Conservation (phyloP, 2,797 vertebrate genomes). For the Paedocypris micromegethes region DNA sequence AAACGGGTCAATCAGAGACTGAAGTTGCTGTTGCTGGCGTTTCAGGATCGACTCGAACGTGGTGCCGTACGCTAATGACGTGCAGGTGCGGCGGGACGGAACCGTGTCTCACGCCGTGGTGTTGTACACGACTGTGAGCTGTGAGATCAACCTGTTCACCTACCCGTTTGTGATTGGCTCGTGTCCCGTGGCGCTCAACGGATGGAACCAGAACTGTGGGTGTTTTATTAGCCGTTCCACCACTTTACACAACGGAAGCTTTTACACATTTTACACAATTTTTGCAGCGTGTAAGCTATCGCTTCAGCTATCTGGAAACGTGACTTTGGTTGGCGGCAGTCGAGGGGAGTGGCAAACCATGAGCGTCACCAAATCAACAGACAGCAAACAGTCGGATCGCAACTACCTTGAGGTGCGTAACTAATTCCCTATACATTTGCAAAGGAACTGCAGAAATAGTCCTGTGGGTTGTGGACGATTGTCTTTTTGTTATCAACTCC, state of each 20-base stretch:
- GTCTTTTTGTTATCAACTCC: neutral
- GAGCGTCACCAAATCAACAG: rapidly evolving
- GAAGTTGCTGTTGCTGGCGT: no score
- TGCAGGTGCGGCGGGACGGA: constrained; percentile 58
- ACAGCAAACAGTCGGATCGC: constrained; percentile 17
- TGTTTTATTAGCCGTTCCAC: neutral
- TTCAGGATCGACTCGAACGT: constrained; percentile 51
- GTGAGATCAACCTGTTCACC: constrained; percentile 67
- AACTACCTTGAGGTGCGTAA: constrained; percentile 51
- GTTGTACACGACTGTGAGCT: constrained; percentile 57
- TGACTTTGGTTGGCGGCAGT: constrained; percentile 13
- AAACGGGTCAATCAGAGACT: no score
- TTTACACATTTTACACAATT: neutral
- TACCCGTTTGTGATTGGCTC: constrained; percentile 62
- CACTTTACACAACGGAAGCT: neutral
- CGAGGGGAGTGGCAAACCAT: constrained; percentile 62
- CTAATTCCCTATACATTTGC: no score
- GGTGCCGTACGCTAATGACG: constrained; percentile 48
- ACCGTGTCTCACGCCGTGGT: constrained; percentile 50
- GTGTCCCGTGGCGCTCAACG: constrained; percentile 63
- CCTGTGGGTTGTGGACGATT: no score
- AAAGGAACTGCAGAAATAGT: no score
- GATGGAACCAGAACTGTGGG: constrained; percentile 54
- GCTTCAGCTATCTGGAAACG: neutral
- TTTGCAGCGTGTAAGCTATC: constrained; percentile 57